A percentile compares a stretch with the other conserved stretches of the same genome.
Conservation (phyloP, 2,888 invertebrate species). For the Eumerus sabulonum region DNA sequence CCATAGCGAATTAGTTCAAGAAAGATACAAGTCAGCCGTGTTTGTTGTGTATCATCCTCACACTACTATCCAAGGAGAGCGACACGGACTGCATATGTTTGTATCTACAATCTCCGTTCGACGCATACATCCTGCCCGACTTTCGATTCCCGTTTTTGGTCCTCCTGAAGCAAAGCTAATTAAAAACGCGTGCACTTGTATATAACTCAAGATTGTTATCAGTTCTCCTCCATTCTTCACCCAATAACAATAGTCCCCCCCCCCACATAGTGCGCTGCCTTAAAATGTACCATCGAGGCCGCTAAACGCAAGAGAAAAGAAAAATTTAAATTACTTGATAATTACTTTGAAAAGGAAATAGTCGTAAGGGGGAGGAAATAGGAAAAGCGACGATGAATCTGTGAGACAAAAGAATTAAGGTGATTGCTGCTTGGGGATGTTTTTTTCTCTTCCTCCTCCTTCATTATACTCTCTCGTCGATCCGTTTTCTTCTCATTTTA, state of each 20-base stretch:
- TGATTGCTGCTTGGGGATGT: background rate
- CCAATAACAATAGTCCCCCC: constrained; percentile 21
- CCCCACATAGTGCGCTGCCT: constrained; percentile 3
- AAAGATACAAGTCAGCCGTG: no score
- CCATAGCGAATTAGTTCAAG: no score
- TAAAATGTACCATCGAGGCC: constrained; percentile 15
- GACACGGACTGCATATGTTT: no score
- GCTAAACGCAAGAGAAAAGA: background rate
- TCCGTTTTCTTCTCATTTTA: no score
- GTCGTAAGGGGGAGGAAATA: constrained; percentile 12
- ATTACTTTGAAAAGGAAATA: constrained; percentile 45
- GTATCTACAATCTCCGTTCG: no score
- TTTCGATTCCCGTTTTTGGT: background rate
- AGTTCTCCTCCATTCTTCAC: constrained; percentile 9
- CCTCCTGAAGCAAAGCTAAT: constrained; percentile 20
- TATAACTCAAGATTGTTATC: constrained; percentile 34
- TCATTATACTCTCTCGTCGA: no score
- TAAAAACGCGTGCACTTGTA: constrained; percentile 32
- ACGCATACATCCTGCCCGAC: no score
- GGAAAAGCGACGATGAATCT: constrained; percentile 31
- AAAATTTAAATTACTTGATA: constrained; percentile 51
- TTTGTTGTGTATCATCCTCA: no score
- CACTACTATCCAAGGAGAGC: no score
- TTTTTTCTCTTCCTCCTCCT: background rate
- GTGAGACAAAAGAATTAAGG: constrained; percentile 21